Percentiles rank a stretch among this genome's conserved stretches.
phyloP scores from a whole-genome alignment of 2,888 invertebrate species.

The Matsumyia berberina region DNA sequence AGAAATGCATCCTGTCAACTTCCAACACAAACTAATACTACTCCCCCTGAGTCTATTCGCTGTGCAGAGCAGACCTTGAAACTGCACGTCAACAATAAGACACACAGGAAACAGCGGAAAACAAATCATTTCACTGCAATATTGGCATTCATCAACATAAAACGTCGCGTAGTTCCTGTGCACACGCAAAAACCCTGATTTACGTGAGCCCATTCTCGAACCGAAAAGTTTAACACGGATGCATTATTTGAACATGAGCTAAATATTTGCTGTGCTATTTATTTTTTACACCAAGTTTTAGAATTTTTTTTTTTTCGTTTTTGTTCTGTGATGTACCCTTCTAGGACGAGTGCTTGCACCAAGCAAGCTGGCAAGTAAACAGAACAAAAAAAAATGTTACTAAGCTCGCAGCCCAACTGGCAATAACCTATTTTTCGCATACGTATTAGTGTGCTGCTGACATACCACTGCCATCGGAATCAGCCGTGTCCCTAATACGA shows the following conservation, averaged over 20 bases:
- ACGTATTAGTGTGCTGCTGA: conserved; percentile 37
- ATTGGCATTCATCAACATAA: conserved; percentile 66
- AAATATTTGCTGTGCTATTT: conserved; percentile 68
- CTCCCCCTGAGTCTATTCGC: not conserved
- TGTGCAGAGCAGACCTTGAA: conserved; percentile 60
- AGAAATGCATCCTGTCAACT: conserved; percentile 19
- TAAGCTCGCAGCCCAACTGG: conserved; percentile 61
- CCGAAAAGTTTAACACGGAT: conserved; percentile 61
- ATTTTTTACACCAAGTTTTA: conserved; percentile 35
- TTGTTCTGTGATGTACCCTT: conserved; percentile 8
- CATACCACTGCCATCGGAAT: conserved; percentile 57
- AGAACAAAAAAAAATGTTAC: conserved; percentile 26
- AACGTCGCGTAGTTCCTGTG: conserved; percentile 54
- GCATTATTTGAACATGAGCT: conserved; percentile 71
- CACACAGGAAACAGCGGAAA: conserved; percentile 4
- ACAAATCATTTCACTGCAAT: conserved; percentile 51
- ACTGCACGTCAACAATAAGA: conserved; percentile 50
- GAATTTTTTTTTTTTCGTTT: conserved; percentile 30
- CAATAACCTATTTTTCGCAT: conserved; percentile 66
- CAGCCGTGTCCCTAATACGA: conserved; percentile 71
- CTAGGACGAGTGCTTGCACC: conserved; percentile 40
- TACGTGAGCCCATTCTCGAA: conserved; percentile 45
- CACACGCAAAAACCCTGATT: conserved; percentile 52
- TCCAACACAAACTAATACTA: conserved; percentile 27
- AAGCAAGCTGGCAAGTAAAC: conserved; percentile 14